Evolutionary conservation across 2,113 vertebrate genomes (phyloP), one percentile per base, ranked within the genome.

Genomic region (Malurus alboscapulatus): DNA sequence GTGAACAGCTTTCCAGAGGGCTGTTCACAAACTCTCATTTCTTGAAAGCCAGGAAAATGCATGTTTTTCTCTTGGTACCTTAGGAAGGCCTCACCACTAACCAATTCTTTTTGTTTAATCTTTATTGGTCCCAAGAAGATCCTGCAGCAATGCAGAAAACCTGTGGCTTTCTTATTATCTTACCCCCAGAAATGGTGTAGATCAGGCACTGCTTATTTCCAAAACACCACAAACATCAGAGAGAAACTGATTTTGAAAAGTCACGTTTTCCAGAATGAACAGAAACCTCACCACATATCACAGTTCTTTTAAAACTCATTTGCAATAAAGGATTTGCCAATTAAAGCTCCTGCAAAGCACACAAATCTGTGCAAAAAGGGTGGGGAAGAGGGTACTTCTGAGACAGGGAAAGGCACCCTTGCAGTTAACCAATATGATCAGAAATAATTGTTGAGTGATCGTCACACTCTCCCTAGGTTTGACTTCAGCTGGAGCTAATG

Each of bases 181-280:
- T 87, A 45, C 7, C 8, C 21, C 2, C 2, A 44, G 4, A 8
- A 47, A 6, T 14, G 12, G 29, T 75, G 26, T 24, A 66, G 11
- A 38, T 48, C 14, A 51, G 17, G 11, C 6, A 42, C 10, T 38
- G 15, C 6, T 38, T 44, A 8, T 44, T 83, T 86, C 34, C 29
- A 50, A 65, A 77, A 68, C 10, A 68, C 15, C 14, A 32, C 3
- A 24, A 54, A 71, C 9, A 3, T 20, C 12, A 68, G 7, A 6
- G 30, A 59, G 29, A 76, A 92, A 83, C 82, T 2, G 0, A 6
- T 80, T 85, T 45, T 40, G 42, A 81, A 57, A 63, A 40, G 5
- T 22, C 48, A 3, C 1, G 3, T 51, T 59, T 27, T 26, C 29
- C 30, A 61, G 44, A 3, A 1, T 4, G 5, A 16, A 69, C 20